Evolutionary conservation across 2,888 invertebrate species (phyloP).

Genomic region (Prenolepis imparis): DNA sequence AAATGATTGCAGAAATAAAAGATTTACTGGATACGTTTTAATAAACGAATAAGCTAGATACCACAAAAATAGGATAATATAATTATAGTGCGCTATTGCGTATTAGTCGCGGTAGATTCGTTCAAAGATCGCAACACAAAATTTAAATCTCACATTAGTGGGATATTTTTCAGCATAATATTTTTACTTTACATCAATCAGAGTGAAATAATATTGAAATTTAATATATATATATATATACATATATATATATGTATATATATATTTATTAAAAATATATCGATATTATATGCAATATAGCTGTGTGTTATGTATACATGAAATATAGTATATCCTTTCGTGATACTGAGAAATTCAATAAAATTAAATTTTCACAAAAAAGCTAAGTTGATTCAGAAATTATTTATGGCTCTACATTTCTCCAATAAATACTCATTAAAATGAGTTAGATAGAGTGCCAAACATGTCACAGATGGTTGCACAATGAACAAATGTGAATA

Average conservation of each 20-base stretch:
- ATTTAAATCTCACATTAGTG: too few relatives aligned
- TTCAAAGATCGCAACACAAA: too few relatives aligned
- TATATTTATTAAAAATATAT: background rate
- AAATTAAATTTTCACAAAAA: conserved; percentile 35
- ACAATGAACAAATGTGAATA: conserved; percentile 13
- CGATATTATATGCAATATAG: background rate
- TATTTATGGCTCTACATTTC: conserved; percentile 25
- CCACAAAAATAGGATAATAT: conserved; percentile 63
- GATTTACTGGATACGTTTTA: background rate
- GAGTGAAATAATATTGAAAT: too few relatives aligned
- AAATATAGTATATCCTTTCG: conserved; percentile 13
- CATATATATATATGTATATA: background rate
- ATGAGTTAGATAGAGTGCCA: conserved; percentile 27
- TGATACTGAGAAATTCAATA: conserved; percentile 13
- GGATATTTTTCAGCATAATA: too few relatives aligned
- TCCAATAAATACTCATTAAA: background rate
- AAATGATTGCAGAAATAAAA: background rate
- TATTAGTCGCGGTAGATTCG: too few relatives aligned
- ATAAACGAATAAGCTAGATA: background rate
- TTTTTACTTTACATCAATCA: too few relatives aligned
- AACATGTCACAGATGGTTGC: conserved; percentile 47
- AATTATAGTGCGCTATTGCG: too few relatives aligned
- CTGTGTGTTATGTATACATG: background rate
- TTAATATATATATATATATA: background rate
- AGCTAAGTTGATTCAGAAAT: background rate